Percentiles rank a stretch among this genome's conserved stretches.
phyloP scores from a whole-genome alignment of 2,113 vertebrate species.

The Rhinopithecus roxellana region DNA sequence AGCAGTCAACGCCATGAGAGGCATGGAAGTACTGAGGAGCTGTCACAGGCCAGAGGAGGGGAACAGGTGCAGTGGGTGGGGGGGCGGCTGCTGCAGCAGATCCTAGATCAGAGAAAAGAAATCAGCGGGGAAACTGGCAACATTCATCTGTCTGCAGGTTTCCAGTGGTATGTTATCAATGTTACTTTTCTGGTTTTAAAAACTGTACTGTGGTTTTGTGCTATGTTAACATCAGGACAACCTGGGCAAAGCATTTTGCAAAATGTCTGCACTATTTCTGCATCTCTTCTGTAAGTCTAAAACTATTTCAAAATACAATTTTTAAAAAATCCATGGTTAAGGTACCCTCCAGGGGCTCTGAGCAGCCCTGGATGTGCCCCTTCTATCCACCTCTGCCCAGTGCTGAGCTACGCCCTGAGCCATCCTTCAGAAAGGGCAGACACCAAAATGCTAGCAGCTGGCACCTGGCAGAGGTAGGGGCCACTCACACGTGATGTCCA shows the following conservation, averaged over 20 bases:
- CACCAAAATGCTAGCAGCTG: neutral
- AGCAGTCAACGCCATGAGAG: neutral
- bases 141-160: neutral
- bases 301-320: neutral
- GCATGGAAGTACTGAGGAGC: neutral
- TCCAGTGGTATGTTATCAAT: neutral
- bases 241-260: neutral
- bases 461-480: accelerated
- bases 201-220: neutral
- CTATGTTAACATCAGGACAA: neutral
- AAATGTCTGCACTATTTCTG: neutral
- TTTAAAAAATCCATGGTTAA: neutral
- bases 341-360: neutral
- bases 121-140: neutral
- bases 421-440: neutral
- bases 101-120: neutral
- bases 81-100: neutral
- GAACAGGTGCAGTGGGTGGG: accelerated
- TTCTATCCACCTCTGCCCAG: neutral
- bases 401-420: neutral
- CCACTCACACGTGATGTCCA: accelerated
- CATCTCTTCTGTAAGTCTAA: neutral
- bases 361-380: neutral
- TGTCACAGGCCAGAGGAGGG: neutral
- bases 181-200: neutral